A percentile compares a stretch with the other conserved stretches of the same genome.
Evolutionary conservation across 2,888 invertebrate species (phyloP).

Genomic region (Smittia aterrima): DNA sequence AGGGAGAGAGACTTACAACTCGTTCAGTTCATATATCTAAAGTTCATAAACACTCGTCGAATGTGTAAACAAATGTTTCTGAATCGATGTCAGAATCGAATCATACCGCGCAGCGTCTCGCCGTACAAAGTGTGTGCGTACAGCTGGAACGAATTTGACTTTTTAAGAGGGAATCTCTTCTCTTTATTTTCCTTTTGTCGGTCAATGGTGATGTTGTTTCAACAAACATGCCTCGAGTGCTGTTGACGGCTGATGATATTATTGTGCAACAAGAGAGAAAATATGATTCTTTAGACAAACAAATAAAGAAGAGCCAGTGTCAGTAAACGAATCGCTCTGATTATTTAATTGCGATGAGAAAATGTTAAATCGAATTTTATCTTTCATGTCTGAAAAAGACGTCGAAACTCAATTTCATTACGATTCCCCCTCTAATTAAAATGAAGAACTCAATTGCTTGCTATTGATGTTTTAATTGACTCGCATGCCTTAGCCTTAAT

Average conservation of each 20-base stretch:
- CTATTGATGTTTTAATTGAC: not conserved
- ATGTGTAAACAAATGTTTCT: slow-evolving; percentile 1
- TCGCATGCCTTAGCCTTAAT: too few relatives aligned
- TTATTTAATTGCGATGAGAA: slow-evolving; percentile 14
- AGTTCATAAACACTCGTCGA: slow-evolving; percentile 10
- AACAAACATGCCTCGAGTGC: slow-evolving; percentile 33
- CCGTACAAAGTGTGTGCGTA: not conserved
- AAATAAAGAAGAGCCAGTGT: slow-evolving; percentile 27
- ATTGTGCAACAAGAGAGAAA: slow-evolving; percentile 32
- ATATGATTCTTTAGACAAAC: slow-evolving; percentile 28
- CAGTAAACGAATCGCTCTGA: not conserved
- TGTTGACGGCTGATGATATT: slow-evolving; percentile 31
- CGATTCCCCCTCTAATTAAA: too few relatives aligned
- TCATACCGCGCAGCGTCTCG: not conserved
- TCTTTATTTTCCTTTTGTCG: slow-evolving; percentile 22
- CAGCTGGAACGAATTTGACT: slow-evolving; percentile 30
- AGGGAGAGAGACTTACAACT: too few relatives aligned
- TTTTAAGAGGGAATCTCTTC: slow-evolving; percentile 28
- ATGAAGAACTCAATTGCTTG: too few relatives aligned
- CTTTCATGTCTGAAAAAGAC: not conserved
- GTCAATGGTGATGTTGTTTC: slow-evolving; percentile 33
- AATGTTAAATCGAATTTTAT: not conserved
- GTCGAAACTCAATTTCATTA: too few relatives aligned
- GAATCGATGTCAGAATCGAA: not conserved
- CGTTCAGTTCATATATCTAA: slow-evolving; percentile 24